Conservation (phyloP, 2,113 vertebrate genomes). For the Urocolius indicus region DNA sequence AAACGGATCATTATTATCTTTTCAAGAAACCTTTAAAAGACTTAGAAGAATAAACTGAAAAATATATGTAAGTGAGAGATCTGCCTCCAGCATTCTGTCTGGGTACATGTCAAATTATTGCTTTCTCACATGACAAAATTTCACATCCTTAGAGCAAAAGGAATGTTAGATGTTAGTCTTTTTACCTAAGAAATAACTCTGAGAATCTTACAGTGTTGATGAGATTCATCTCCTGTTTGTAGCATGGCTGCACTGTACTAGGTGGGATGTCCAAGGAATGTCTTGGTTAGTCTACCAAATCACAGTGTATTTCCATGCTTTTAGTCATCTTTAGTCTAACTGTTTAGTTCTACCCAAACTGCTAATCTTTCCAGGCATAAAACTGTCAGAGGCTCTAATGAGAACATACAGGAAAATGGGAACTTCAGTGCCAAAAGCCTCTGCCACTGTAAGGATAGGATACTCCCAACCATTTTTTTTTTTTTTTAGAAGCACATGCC, state of each 20-base stretch:
- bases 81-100: neutral
- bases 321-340: neutral
- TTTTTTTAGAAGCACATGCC: neutral
- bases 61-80: neutral
- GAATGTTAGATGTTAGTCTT: neutral
- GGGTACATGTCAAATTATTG: neutral
- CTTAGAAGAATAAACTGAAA: slow-evolving; percentile 32
- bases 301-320: neutral
- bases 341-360: neutral
- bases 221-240: neutral
- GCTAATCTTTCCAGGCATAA: neutral
- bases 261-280: neutral
- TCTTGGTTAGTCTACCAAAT: neutral
- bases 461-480: neutral
- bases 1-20: slow-evolving; percentile 72
- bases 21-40: slow-evolving; percentile 66
- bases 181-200: neutral
- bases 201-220: neutral
- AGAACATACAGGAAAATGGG: neutral
- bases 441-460: neutral
- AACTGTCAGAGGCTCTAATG: neutral
- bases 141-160: neutral
- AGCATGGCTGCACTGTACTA: neutral
- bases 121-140: neutral
- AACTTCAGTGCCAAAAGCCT: neutral